phyloP scores from a whole-genome alignment of 1,140 invertebrate genomes.

The Hormaphis cornu region DNA sequence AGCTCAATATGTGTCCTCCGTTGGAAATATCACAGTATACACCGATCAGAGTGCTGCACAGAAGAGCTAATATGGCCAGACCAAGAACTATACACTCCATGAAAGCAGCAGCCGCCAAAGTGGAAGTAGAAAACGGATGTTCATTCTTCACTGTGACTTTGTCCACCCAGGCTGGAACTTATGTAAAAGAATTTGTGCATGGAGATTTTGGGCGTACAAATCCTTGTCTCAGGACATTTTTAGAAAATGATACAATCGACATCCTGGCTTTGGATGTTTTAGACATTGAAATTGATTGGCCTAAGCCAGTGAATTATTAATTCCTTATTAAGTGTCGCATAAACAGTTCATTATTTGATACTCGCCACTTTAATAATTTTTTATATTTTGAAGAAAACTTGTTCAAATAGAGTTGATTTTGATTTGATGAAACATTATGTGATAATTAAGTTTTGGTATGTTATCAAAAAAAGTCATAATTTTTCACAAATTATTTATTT shows the following conservation, averaged over 20 bases:
- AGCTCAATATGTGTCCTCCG: conserved; percentile 42
- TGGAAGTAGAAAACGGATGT: conserved; percentile 1
- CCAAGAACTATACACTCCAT: conserved; percentile 55
- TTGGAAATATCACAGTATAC: conserved; percentile 63
- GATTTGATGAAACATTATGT: neutral
- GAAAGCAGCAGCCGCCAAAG: conserved; percentile 41
- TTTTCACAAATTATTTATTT: too few relatives aligned
- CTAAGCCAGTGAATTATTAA: conserved; percentile 4
- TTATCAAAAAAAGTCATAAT: too few relatives aligned
- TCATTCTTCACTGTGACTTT: conserved; percentile 49
- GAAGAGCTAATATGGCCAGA: conserved; percentile 59
- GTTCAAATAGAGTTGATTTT: neutral
- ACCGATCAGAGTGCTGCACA: conserved; percentile 74
- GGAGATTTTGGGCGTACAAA: conserved; percentile 82
- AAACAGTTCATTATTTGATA: neutral
- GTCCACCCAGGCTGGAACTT: conserved; percentile 85
- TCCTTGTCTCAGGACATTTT: conserved; percentile 56
- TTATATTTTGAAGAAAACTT: neutral
- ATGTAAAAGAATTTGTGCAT: conserved; percentile 95
- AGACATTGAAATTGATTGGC: conserved; percentile 22
- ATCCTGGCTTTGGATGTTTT: conserved; percentile 58
- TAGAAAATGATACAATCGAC: conserved; percentile 47
- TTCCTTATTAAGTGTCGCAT: neutral
- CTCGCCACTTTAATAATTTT: neutral
- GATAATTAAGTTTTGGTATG: too few relatives aligned